Evolutionary conservation across 2,888 invertebrate genomes (phyloP), one percentile per base, ranked within the genome.

Genomic region (Pardosa pseudoannulata): DNA sequence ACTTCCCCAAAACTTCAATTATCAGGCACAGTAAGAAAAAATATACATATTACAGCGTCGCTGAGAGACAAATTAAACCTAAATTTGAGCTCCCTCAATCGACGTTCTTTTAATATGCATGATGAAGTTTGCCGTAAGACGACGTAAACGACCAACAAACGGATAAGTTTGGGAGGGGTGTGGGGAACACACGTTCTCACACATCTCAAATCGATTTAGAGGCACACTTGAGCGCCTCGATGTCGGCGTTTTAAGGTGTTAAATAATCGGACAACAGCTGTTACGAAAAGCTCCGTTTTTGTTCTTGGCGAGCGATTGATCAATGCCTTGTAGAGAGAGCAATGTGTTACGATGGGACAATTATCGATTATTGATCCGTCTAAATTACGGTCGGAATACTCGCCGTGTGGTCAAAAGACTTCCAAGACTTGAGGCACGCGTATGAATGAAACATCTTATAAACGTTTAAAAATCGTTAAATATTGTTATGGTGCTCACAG

Each of bases 171-270:
- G n/a, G n/a, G 16, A 46, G 9, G 41, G 16, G n/a, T n/a, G n/a
- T n/a, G n/a, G n/a, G n/a, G n/a, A n/a, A n/a, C n/a, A n/a, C n/a
- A n/a, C n/a, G n/a, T n/a, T n/a, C n/a, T n/a, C n/a, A n/a, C n/a
- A 19, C 23, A 19, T 56, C 56, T 56, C 23, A 56, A 56, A 56
- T 56, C 56, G 23, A 56, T 56, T 56, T n/a, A n/a, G n/a, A 56
- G 11, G 23, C 19, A 23, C 23, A 23, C 5, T 3, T 19, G 23
- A 56, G 56, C 56, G 56, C 23, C 56, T 56, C 23, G 6, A 56
- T 23, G 56, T 56, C 56, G 56, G 23, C 56, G 23, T 56, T 56
- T 36, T 56, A 56, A 56, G 23, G 56, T 56, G 23, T 56, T 56
- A 56, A 56, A 23, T 56, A 16, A 23, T 23, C 56, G 23, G 23